Base-by-base conservation (phyloP, 2,797 vertebrate species). In the Pipistrellus pipistrellus region DNA sequence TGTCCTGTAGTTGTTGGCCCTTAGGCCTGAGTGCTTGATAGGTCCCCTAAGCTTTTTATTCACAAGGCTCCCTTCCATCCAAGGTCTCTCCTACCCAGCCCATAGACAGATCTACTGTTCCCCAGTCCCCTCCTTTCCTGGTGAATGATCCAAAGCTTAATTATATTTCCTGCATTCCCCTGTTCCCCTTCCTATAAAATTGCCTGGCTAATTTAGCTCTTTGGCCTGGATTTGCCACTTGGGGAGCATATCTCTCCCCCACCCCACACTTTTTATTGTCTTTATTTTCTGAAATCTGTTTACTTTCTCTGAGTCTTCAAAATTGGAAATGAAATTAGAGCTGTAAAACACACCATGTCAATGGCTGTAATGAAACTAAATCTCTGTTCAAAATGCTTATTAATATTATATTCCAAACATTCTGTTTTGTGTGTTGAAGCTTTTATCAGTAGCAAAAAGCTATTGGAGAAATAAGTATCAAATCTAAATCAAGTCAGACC, bases 321-420 rank as follows among this genome's bases (percentile, higher is more conserved):
- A 81, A 94, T n/a, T 72, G 68, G 30, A 93, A 88, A 73, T 95
- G 77, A 94, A 73, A 82, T 86, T 44, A 88, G 66, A 89, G 35
- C 62, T 73, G 21, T 53, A 94, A 88, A 95, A 41, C 41, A 75
- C 20, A 69, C 44, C 76, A 41, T 75, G 62, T 35, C 25, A 83
- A 53, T 84, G 77, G 46, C 69, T 94, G 32, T 41, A 94, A 89
- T 69, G 71, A 87, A 95, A 84, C 20, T 48, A 93, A 95, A 93
- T 78, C 55, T 89, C 88, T 91, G 55, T 84, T 86, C 35, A 78
- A 95, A 92, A 77, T 90, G 83, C 81, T 80, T 91, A 86, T 80
- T 91, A 86, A 84, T 78, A 59, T 82, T 64, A 30, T 87, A 84
- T 82, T 82, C 73, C 30, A 89, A 96, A 91, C 35, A 6, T 32